These are phyloP conservation scores for Lasiommata megera DNA, from an alignment of 2,888 invertebrate genomes.

Conservation along the genomic window DNA sequence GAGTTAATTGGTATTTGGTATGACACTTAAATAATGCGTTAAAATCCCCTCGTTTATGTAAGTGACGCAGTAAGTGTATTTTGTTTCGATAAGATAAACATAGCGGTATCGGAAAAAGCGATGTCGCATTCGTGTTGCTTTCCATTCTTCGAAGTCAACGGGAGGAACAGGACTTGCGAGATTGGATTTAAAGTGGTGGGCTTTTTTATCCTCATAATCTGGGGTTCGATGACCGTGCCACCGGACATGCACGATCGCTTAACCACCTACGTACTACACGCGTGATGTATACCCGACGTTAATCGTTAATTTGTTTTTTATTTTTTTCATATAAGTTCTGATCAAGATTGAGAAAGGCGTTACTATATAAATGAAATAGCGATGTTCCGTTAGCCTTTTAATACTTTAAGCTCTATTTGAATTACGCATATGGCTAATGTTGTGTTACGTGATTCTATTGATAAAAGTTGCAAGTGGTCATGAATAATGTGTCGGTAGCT, in stretches of 20 bases:
- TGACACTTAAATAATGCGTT: constrained; percentile 18
- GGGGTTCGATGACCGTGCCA: constrained; percentile 49
- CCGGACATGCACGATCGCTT: constrained; percentile 28
- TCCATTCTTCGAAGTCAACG: constrained; percentile 58
- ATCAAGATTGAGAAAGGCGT: no score
- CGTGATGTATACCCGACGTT: constrained; percentile 25
- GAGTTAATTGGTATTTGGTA: constrained; percentile 12
- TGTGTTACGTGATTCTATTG: no score
- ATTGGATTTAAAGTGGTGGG: constrained; percentile 50
- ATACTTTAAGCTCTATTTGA: no score
- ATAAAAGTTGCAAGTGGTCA: no score
- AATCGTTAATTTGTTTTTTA: constrained; percentile 8
- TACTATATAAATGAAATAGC: no score
- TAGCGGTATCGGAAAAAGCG: constrained; percentile 61
- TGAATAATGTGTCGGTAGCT: no score
- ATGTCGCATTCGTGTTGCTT: constrained; percentile 42
- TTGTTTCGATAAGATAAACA: constrained; percentile 46
- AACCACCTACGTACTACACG: constrained; percentile 25
- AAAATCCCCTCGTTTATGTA: constrained; percentile 31
- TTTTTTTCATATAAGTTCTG: no score
- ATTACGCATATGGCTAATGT: no score
- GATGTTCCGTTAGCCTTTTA: no score
- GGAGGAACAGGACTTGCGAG: constrained; percentile 54
- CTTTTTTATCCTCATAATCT: constrained; percentile 50
- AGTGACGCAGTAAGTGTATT: constrained; percentile 56